These are phyloP conservation scores for Osmoderma eremita DNA, from an alignment of 2,888 invertebrate species.

Conservation along the genomic window DNA sequence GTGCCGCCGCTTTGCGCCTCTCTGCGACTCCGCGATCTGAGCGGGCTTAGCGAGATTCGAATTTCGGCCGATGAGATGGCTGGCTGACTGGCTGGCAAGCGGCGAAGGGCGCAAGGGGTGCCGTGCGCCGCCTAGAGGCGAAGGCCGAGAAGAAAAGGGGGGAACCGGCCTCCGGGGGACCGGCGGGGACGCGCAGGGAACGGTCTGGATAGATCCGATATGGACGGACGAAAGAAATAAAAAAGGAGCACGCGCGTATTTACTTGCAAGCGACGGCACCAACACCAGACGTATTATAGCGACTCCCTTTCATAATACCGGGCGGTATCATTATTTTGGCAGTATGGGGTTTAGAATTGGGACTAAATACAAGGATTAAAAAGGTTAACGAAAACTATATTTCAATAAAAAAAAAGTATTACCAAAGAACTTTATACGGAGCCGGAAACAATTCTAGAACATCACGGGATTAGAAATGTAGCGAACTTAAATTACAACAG, in stretches of 20 bases:
- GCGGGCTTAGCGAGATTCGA: constrained; percentile 53
- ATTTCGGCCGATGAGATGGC: constrained; percentile 39
- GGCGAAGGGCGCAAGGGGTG: constrained; percentile 21
- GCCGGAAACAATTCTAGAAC: no score
- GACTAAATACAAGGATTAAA: no score
- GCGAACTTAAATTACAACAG: no score
- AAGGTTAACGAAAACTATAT: no score
- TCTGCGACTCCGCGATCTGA: constrained; percentile 54
- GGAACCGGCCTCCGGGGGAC: constrained; percentile 25
- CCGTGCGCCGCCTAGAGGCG: constrained; percentile 5
- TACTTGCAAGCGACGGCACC: no score
- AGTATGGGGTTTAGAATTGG: no score
- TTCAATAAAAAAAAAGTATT: no score
- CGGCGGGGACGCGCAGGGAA: constrained; percentile 3
- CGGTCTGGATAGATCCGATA: constrained; percentile 16
- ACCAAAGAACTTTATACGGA: no score
- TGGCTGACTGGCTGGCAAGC: constrained; percentile 40
- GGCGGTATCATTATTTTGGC: no score
- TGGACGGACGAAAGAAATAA: constrained; percentile 17
- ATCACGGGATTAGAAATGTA: no score
- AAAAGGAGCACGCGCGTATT: not conserved
- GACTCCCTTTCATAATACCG: no score
- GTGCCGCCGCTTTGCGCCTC: constrained; percentile 58
- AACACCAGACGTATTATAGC: no score
- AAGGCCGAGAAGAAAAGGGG: not conserved